Conservation (phyloP, 2,797 vertebrate species). For the Falco berigora region DNA sequence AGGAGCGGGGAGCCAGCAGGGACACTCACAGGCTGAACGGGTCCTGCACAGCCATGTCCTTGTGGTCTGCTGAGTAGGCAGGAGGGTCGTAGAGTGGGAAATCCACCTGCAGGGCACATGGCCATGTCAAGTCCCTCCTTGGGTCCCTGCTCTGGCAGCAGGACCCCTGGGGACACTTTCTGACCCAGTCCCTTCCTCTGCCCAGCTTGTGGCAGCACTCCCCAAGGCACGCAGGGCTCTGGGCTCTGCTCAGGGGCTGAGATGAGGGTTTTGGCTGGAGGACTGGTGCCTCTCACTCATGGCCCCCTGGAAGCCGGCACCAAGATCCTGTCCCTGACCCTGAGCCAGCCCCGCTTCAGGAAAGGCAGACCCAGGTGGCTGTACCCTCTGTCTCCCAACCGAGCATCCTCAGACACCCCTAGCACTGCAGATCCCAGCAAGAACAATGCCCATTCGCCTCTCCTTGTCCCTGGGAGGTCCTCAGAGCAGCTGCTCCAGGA, state of each 20-base stretch:
- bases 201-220: not conserved
- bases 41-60: conserved; percentile 50
- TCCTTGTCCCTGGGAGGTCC: not conserved
- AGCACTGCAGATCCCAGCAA: not conserved
- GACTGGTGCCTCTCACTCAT: not conserved
- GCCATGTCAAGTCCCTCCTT: not conserved
- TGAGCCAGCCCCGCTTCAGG: not conserved
- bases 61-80: conserved; percentile 68
- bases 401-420: not conserved
- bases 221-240: fast-evolving
- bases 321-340: not conserved
- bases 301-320: not conserved
- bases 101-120: conserved; percentile 67
- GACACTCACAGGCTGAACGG: conserved; percentile 69
- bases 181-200: not conserved
- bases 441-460: not conserved
- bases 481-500: not conserved
- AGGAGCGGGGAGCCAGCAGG: fast-evolving
- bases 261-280: fast-evolving
- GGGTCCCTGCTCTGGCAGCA: not conserved
- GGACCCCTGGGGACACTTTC: fast-evolving
- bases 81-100: conserved; percentile 81
- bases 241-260: not conserved
- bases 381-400: not conserved
- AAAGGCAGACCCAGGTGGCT: not conserved